phyloP scores from a whole-genome alignment of 2,797 vertebrate species.

The Ceryle rudis region DNA sequence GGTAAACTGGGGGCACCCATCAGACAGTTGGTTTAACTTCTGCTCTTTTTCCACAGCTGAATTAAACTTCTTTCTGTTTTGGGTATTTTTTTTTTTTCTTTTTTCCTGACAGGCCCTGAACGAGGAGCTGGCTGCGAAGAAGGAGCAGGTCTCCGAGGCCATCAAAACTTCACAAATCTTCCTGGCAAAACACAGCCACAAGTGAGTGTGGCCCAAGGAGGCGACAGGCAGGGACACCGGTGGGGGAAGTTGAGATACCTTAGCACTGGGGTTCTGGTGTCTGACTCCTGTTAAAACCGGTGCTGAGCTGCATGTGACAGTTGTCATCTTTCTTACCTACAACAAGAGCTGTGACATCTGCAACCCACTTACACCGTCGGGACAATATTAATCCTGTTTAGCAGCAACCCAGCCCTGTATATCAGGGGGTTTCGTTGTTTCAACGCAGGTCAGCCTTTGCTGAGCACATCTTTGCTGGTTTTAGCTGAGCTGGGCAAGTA shows the following conservation, averaged over 20 bases:
- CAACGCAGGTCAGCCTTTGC: background rate
- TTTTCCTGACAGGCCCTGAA: slow-evolving; percentile 81
- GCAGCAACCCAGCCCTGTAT: rapidly evolving
- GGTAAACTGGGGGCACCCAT: slow-evolving; percentile 67
- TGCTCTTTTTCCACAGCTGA: background rate
- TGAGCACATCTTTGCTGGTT: background rate
- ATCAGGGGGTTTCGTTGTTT: rapidly evolving
- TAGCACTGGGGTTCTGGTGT: background rate
- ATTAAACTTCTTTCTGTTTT: background rate
- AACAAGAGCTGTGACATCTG: background rate
- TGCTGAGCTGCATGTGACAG: rapidly evolving
- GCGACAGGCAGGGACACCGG: background rate
- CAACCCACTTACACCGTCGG: background rate
- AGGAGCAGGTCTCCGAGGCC: slow-evolving; percentile 91
- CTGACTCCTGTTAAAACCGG: background rate
- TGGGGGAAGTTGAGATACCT: background rate
- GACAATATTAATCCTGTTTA: background rate
- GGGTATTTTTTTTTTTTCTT: too few species aligned
- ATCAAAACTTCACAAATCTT: slow-evolving; percentile 93
- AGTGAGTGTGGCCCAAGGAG: slow-evolving; percentile 82
- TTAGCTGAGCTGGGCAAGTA: background rate
- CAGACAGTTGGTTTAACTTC: background rate
- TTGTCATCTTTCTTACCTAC: background rate
- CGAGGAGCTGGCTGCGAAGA: slow-evolving; percentile 90
- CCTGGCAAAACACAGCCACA: slow-evolving; percentile 94